Conservation (phyloP, 2,113 vertebrate species). For the Lampris incognitus region DNA sequence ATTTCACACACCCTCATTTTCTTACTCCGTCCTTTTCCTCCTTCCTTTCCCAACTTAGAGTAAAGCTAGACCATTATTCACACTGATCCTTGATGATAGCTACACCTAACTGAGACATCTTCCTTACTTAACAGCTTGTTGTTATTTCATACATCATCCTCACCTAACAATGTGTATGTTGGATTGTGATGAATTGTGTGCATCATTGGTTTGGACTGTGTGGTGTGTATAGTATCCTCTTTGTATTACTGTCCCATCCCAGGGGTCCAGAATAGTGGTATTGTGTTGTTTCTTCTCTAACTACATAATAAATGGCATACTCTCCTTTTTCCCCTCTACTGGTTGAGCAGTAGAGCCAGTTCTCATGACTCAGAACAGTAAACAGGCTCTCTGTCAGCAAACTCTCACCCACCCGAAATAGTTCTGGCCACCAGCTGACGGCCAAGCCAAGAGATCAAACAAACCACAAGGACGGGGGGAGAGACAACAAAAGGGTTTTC, state of each 20-base stretch:
- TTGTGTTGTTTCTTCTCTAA: not conserved
- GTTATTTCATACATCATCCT: too few species aligned
- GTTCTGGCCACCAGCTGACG: slow-evolving; percentile 61
- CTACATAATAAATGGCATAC: not conserved
- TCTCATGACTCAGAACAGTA: slow-evolving; percentile 58
- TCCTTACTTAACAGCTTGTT: too few species aligned
- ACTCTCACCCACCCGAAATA: slow-evolving; percentile 45
- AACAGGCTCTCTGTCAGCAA: slow-evolving; percentile 37
- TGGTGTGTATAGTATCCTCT: not conserved
- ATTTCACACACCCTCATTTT: not conserved
- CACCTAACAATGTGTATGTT: too few species aligned
- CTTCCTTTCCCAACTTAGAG: too few species aligned
- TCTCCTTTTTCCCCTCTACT: slow-evolving; percentile 2
- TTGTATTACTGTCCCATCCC: not conserved
- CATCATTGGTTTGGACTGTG: not conserved
- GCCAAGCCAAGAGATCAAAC: slow-evolving; percentile 66
- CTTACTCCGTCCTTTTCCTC: not conserved
- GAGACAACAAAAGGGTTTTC: slow-evolving; percentile 58
- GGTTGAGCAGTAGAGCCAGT: slow-evolving; percentile 19
- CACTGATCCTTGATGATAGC: too few species aligned
- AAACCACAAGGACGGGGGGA: slow-evolving; percentile 39
- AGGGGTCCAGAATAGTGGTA: not conserved
- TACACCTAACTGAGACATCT: too few species aligned
- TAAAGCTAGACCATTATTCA: too few species aligned
- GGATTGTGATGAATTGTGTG: too few species aligned